Conservation (phyloP, 2,113 vertebrate genomes). For the Pangasianodon gigas region DNA sequence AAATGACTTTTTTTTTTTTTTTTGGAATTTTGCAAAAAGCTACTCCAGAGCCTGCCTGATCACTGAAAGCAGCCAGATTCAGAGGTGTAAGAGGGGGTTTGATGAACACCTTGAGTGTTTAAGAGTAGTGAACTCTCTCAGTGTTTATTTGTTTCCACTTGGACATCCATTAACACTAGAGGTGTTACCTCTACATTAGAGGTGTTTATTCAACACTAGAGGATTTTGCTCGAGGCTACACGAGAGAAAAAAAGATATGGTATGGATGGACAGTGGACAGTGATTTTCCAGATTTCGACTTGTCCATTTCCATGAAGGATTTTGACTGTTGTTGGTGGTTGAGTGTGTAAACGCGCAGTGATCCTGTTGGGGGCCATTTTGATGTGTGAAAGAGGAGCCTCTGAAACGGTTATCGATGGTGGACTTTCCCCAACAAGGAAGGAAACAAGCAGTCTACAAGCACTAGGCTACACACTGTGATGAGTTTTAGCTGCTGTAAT, state of each 20-base stretch:
- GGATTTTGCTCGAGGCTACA: background rate
- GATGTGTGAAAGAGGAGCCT: background rate
- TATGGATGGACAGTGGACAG: background rate
- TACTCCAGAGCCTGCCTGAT: background rate
- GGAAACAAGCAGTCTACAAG: background rate
- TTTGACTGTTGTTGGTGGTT: background rate
- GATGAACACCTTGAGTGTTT: background rate
- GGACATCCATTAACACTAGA: background rate
- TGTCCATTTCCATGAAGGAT: background rate
- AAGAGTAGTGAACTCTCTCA: background rate
- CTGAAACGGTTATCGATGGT: constrained; percentile 3
- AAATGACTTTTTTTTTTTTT: background rate
- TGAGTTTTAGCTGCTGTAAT: background rate
- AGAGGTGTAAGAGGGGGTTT: background rate
- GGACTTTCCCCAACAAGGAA: constrained; percentile 34
- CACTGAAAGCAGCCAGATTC: background rate
- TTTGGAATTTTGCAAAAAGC: background rate
- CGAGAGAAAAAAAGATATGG: background rate
- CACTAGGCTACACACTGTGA: background rate
- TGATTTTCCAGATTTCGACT: background rate
- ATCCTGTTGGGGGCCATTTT: constrained; percentile 42
- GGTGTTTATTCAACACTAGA: background rate
- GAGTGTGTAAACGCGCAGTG: background rate
- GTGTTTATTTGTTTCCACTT: background rate
- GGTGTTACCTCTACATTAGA: background rate